Evolutionary conservation across 2,888 invertebrate species (phyloP).

Genomic region (Ceratothoa steindachneri): DNA sequence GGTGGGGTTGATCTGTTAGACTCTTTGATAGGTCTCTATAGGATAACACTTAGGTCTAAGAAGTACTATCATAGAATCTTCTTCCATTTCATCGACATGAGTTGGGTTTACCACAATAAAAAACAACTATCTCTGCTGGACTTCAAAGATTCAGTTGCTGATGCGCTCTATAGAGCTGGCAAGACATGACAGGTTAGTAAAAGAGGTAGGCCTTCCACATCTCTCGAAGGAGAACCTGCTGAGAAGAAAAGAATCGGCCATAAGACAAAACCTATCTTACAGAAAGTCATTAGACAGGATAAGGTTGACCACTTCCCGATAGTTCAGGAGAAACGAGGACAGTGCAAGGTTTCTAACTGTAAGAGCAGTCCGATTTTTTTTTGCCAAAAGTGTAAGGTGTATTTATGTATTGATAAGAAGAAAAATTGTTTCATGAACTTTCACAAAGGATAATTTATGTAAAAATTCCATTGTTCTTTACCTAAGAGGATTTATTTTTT

Average conservation of each 20-base stretch:
- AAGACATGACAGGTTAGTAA: background rate
- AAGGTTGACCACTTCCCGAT: background rate
- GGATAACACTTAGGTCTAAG: background rate
- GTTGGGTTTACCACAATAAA: background rate
- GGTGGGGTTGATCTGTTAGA: background rate
- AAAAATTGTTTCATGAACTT: no score
- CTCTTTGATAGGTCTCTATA: background rate
- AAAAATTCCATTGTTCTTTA: no score
- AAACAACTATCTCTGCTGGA: background rate
- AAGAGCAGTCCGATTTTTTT: background rate
- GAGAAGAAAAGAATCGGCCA: background rate
- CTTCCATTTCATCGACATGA: background rate
- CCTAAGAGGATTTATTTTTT: no score
- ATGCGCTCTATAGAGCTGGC: background rate
- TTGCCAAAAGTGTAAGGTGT: background rate
- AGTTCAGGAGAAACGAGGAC: background rate
- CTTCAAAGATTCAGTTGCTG: background rate
- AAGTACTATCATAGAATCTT: background rate
- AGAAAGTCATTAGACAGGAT: background rate
- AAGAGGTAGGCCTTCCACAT: background rate
- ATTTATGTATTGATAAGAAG: no score
- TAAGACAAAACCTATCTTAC: background rate
- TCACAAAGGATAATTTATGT: no score
- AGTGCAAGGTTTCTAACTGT: background rate
- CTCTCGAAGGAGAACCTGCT: background rate